Percentiles rank a stretch among this genome's conserved stretches.
Conservation (phyloP, 2,797 vertebrate genomes). For the Micrastur ruficollis region DNA sequence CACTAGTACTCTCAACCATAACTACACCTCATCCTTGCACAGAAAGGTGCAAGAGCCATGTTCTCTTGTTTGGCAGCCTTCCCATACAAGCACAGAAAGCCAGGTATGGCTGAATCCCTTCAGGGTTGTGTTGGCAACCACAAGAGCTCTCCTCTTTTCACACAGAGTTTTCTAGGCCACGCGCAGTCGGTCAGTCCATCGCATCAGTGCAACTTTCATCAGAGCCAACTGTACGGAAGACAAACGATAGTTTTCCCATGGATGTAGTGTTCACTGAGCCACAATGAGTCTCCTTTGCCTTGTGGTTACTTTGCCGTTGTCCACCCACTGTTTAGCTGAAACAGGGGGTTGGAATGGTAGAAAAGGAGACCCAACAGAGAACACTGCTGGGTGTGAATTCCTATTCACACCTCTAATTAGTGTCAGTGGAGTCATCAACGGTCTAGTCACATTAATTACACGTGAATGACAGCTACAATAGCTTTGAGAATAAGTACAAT, state of each 20-base stretch:
- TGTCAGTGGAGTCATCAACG: not conserved
- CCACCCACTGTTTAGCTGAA: not conserved
- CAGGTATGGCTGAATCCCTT: not conserved
- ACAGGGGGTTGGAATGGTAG: not conserved
- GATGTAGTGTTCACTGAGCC: not conserved
- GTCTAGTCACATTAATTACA: not conserved
- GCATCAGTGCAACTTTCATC: not conserved
- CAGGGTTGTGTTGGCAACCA: not conserved
- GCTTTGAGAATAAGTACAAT: not conserved
- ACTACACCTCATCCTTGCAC: not conserved
- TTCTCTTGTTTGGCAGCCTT: not conserved
- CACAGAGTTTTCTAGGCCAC: not conserved
- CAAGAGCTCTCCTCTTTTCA: not conserved
- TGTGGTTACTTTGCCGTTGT: not conserved
- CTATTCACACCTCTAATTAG: conserved; percentile 36
- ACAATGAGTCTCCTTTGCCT: not conserved
- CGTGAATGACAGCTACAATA: not conserved
- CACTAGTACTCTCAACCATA: not conserved
- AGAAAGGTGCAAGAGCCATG: not conserved
- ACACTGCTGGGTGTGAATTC: not conserved
- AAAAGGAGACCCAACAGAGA: not conserved
- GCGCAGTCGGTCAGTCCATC: not conserved
- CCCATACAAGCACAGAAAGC: not conserved
- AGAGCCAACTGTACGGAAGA: not conserved
- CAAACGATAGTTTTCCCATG: not conserved